Evolutionary conservation across 2,113 vertebrate species (phyloP).

Genomic region (Myiopsitta monachus): DNA sequence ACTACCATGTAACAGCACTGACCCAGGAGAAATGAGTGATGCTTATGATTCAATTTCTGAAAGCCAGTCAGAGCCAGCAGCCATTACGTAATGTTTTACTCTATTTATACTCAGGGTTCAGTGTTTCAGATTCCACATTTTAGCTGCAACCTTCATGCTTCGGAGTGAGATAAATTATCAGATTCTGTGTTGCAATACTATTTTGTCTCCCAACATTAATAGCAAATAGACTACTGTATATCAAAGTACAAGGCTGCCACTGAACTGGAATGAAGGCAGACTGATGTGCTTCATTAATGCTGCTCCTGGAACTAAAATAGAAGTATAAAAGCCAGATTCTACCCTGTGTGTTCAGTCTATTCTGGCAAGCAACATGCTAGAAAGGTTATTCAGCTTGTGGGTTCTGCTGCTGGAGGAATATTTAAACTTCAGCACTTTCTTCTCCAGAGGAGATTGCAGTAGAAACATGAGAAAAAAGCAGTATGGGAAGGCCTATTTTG

Average conservation of each 20-base stretch:
- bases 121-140: neutral
- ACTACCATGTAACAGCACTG: neutral
- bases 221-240: neutral
- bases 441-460: neutral
- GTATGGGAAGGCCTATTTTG: neutral
- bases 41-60: neutral
- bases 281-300: conserved; percentile 11
- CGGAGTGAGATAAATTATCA: neutral
- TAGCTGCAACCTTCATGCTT: neutral
- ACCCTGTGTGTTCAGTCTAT: neutral
- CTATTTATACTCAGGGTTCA: neutral
- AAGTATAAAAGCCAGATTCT: neutral
- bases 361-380: neutral
- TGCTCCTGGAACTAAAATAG: neutral
- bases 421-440: neutral
- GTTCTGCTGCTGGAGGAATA: neutral
- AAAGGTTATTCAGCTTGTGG: neutral
- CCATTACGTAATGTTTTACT: neutral
- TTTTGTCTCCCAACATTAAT: neutral
- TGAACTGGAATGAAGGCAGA: neutral
- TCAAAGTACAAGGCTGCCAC: neutral
- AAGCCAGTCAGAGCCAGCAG: neutral
- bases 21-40: neutral
- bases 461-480: neutral
- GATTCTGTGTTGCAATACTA: neutral